Evolutionary conservation across 2,113 vertebrate genomes (phyloP).

Genomic region (Pungitius pungitius): DNA sequence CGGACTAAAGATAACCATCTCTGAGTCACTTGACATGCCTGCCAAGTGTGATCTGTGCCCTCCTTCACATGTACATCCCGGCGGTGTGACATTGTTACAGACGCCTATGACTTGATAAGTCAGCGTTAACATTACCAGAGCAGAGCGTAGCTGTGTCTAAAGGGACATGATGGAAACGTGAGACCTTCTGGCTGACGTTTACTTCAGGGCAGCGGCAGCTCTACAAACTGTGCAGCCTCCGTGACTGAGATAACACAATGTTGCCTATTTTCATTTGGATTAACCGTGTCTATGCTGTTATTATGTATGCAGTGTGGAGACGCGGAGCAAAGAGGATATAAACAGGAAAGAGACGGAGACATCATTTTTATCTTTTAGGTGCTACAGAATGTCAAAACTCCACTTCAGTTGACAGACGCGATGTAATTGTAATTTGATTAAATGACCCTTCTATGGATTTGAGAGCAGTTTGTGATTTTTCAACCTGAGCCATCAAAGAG

Average conservation of each 20-base stretch:
- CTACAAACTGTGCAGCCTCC: slow-evolving; percentile 36
- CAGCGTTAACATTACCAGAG: slow-evolving; percentile 43
- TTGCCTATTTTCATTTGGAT: slow-evolving; percentile 66
- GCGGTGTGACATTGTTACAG: slow-evolving; percentile 43
- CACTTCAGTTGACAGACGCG: neutral
- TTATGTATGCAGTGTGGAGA: slow-evolving; percentile 49
- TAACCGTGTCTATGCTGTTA: slow-evolving; percentile 39
- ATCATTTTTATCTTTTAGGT: slow-evolving; percentile 4
- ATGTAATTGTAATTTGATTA: neutral
- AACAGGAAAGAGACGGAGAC: slow-evolving; percentile 34
- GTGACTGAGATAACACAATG: slow-evolving; percentile 62
- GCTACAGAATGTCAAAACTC: slow-evolving; percentile 13
- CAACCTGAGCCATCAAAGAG: neutral
- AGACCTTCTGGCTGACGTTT: slow-evolving; percentile 39
- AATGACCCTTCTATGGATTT: neutral
- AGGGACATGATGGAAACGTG: slow-evolving; percentile 44
- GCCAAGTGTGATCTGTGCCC: slow-evolving; percentile 29
- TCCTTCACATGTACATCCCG: slow-evolving; percentile 48
- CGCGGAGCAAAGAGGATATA: slow-evolving; percentile 20
- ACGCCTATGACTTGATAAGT: slow-evolving; percentile 32
- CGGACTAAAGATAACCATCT: slow-evolving; percentile 39
- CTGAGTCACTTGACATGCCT: slow-evolving; percentile 44
- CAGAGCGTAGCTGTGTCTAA: slow-evolving; percentile 1
- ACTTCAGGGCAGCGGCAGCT: slow-evolving; percentile 18
- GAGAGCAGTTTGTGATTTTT: neutral